A percentile compares a stretch with the other conserved stretches of the same genome.
Conservation (phyloP, 2,113 vertebrate species). For the Stomatorhinus ivindoensis region DNA sequence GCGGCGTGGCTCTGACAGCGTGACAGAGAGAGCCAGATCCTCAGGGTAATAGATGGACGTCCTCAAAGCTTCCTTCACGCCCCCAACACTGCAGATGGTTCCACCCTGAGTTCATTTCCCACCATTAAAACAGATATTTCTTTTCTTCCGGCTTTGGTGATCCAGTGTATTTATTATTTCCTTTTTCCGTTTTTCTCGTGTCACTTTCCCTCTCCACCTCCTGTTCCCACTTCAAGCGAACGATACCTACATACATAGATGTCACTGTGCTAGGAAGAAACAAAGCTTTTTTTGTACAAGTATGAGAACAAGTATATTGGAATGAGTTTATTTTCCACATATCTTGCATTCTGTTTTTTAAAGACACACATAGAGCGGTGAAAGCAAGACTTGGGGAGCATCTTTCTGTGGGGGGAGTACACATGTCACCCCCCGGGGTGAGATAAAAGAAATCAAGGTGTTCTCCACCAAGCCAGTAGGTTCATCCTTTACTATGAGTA, state of each 20-base stretch:
- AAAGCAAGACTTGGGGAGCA: neutral
- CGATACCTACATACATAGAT: neutral
- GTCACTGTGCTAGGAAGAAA: neutral
- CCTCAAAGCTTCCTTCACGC: slow-evolving; percentile 53
- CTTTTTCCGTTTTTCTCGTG: neutral
- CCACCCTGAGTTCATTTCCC: neutral
- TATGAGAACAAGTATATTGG: neutral
- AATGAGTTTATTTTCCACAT: neutral
- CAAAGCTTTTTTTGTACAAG: neutral
- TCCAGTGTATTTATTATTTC: neutral
- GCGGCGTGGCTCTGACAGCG: slow-evolving; percentile 62
- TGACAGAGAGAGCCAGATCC: slow-evolving; percentile 62
- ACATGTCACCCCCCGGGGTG: neutral
- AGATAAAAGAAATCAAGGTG: neutral
- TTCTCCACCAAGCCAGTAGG: neutral
- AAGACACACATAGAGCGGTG: neutral
- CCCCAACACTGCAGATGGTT: neutral
- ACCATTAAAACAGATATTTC: slow-evolving; percentile 21
- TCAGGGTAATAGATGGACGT: slow-evolving; percentile 66
- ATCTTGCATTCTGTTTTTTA: neutral
- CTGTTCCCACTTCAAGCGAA: neutral
- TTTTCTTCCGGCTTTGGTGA: neutral
- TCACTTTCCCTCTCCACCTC: neutral
- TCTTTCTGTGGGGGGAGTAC: neutral
- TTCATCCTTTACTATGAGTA: neutral